Percentiles rank a stretch among this genome's conserved stretches.
Conservation (phyloP, 2,888 invertebrate genomes). For the Rhodophaea formosa region DNA sequence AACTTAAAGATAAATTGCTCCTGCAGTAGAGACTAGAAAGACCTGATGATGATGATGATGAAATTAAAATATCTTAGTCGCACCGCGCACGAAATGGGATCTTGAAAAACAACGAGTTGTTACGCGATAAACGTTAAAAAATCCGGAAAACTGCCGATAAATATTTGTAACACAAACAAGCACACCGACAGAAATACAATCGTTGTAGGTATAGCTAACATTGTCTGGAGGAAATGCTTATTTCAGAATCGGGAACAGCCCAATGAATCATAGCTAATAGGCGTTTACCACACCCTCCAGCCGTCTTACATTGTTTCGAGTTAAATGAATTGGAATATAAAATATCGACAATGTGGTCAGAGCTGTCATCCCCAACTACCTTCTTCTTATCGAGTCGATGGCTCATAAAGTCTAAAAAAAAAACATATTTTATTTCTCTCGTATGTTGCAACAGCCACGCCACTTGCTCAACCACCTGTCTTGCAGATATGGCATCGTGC, state of each 20-base stretch:
- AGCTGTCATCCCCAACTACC: too few relatives aligned
- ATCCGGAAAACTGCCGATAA: conserved; percentile 3
- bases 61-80: not conserved
- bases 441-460: too few relatives aligned
- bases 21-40: too few relatives aligned
- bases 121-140: not conserved
- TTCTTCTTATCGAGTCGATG: too few relatives aligned
- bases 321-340: not conserved
- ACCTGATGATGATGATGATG: too few relatives aligned
- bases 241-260: conserved; percentile 50
- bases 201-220: conserved; percentile 28
- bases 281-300: conserved; percentile 37
- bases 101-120: not conserved
- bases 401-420: too few relatives aligned
- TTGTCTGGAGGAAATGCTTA: conserved; percentile 42
- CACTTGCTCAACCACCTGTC: too few relatives aligned
- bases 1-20: too few relatives aligned
- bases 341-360: too few relatives aligned
- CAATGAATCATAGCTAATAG: conserved; percentile 54
- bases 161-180: not conserved
- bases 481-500: too few relatives aligned
- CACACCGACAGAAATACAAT: conserved; percentile 8
- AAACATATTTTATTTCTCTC: too few relatives aligned
- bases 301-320: not conserved
- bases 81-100: not conserved